These are phyloP conservation scores for Plectrocnemia conspersa DNA, from an alignment of 1,140 invertebrate species.

Conservation along the genomic window DNA sequence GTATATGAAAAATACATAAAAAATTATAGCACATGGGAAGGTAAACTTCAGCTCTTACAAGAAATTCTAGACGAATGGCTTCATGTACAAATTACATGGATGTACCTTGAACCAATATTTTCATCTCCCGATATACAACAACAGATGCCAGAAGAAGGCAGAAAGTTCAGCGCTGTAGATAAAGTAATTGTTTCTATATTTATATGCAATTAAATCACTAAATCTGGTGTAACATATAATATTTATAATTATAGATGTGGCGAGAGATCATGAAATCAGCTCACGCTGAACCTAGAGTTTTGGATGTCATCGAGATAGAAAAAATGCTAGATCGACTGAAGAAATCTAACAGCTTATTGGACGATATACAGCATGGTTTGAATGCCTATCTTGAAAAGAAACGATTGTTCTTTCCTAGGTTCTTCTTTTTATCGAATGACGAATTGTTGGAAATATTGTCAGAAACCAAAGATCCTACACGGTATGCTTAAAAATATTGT, in stretches of 20 bases:
- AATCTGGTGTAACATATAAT: neutral
- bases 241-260: constrained; percentile 62
- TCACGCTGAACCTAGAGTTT: constrained; percentile 70
- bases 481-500: constrained; percentile 49
- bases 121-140: constrained; percentile 96
- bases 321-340: constrained; percentile 88
- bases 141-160: constrained; percentile 86
- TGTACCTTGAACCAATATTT: constrained; percentile 97
- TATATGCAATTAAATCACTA: neutral
- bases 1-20: no score
- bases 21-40: constrained; percentile 67
- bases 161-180: constrained; percentile 86
- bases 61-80: constrained; percentile 96
- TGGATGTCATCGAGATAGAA: constrained; percentile 83
- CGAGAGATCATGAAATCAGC: constrained; percentile 90
- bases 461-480: constrained; percentile 93
- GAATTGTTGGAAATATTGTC: constrained; percentile 94
- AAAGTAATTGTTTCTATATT: constrained; percentile 53
- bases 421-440: constrained; percentile 97
- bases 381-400: constrained; percentile 95
- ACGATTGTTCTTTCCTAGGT: constrained; percentile 83
- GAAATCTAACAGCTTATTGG: constrained; percentile 81
- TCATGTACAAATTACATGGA: constrained; percentile 93
- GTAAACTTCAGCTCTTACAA: constrained; percentile 70
- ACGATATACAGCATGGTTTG: constrained; percentile 87